A percentile compares a stretch with the other conserved stretches of the same genome.
Conservation (phyloP, 2,797 vertebrate species). For the Phoxinus dragarum region DNA sequence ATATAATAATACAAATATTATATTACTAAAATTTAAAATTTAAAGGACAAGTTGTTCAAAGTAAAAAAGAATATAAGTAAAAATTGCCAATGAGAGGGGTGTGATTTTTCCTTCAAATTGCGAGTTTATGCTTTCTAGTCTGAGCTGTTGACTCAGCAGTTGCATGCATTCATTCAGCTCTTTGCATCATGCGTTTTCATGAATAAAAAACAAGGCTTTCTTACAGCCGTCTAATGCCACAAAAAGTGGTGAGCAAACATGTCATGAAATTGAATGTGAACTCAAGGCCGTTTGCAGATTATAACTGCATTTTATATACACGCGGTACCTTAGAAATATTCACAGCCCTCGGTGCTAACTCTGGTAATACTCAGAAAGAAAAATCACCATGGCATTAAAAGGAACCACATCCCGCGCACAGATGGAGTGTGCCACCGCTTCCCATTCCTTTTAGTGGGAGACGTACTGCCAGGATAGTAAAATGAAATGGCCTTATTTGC, state of each 20-base stretch:
- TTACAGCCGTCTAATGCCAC: constrained; percentile 62
- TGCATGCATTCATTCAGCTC: constrained; percentile 69
- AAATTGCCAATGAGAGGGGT: constrained; percentile 61
- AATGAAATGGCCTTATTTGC: constrained; percentile 66
- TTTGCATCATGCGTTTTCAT: constrained; percentile 62
- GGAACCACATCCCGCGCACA: constrained; percentile 42
- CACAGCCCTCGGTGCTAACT: constrained; percentile 43
- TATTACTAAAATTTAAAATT: background rate
- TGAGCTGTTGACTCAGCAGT: constrained; percentile 76
- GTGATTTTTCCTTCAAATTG: constrained; percentile 62
- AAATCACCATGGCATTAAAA: constrained; percentile 50
- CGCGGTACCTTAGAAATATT: constrained; percentile 57
- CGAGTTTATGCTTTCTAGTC: constrained; percentile 64
- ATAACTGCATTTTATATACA: constrained; percentile 56
- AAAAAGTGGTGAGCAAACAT: constrained; percentile 70
- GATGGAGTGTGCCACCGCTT: constrained; percentile 42
- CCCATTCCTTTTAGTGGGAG: constrained; percentile 44
- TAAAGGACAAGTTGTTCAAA: background rate
- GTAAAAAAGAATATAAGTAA: background rate
- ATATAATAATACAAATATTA: background rate
- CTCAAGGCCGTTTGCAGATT: constrained; percentile 54
- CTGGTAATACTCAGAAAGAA: constrained; percentile 51
- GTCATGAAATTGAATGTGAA: constrained; percentile 64
- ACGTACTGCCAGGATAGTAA: constrained; percentile 56
- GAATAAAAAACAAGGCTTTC: constrained; percentile 66